These are phyloP conservation scores for Macrosiphum euphorbiae DNA, from an alignment of 2,888 invertebrate genomes.

Conservation along the genomic window DNA sequence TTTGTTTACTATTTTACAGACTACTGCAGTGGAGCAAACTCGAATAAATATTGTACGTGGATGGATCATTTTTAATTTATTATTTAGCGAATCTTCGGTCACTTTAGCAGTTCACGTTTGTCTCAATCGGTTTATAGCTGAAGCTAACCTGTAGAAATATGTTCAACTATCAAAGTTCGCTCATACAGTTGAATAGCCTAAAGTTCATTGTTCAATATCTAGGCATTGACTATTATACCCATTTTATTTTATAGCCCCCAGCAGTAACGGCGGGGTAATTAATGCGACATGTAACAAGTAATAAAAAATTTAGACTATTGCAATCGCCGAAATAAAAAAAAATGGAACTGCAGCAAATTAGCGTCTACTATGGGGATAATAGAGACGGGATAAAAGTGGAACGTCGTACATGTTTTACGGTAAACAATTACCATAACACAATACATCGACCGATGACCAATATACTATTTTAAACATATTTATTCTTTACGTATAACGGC, in stretches of 20 bases:
- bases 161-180: background rate
- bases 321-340: background rate
- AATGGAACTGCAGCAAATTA: background rate
- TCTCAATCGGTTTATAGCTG: background rate
- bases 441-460: background rate
- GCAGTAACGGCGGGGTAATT: background rate
- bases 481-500: background rate
- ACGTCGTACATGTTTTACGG: background rate
- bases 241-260: background rate
- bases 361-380: background rate
- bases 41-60: background rate
- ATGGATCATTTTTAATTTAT: background rate
- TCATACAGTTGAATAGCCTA: background rate
- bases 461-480: background rate
- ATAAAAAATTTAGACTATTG: background rate
- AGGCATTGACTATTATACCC: too few relatives aligned
- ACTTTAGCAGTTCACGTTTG: background rate
- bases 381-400: background rate
- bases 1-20: background rate
- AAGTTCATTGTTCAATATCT: too few relatives aligned
- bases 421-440: background rate
- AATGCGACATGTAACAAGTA: background rate
- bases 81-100: background rate
- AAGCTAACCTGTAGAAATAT: background rate
- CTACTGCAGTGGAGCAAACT: background rate